Percentiles rank a stretch among this genome's conserved stretches.
Evolutionary conservation across 2,113 vertebrate genomes (phyloP).

Genomic region (Chauna torquata): DNA sequence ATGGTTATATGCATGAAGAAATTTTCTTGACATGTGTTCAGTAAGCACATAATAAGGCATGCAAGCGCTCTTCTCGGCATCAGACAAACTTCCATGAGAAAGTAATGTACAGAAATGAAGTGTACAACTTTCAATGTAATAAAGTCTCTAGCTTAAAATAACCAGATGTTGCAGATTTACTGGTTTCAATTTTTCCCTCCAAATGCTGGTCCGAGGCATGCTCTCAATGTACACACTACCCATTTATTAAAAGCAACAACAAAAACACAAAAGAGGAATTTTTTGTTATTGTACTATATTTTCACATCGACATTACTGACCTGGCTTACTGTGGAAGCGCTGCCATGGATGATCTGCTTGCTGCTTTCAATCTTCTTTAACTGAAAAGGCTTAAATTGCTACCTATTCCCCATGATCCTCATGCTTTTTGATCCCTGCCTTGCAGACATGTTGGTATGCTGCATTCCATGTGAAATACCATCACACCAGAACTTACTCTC

Average conservation of each 20-base stretch:
- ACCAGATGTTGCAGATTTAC: conserved; percentile 13
- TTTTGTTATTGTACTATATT: not conserved
- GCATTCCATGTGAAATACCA: not conserved
- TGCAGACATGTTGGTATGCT: not conserved
- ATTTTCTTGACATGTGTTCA: not conserved
- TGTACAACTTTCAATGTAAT: not conserved
- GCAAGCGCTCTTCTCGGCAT: not conserved
- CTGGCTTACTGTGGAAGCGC: not conserved
- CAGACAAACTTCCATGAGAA: not conserved
- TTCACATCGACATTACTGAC: not conserved
- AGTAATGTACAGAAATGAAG: not conserved
- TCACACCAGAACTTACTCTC: not conserved
- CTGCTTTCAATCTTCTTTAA: not conserved
- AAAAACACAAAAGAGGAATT: not conserved
- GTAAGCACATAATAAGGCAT: not conserved
- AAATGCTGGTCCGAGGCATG: not conserved
- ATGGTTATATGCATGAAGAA: conserved; percentile 1
- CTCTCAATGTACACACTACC: not conserved
- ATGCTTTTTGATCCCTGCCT: not conserved
- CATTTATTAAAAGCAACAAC: not conserved
- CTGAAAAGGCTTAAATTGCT: not conserved
- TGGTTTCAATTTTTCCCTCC: not conserved
- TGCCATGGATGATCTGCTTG: not conserved
- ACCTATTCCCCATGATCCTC: not conserved
- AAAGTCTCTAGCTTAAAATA: not conserved